These are phyloP conservation scores for Pantala flavescens DNA, from an alignment of 1,140 invertebrate genomes.

Conservation along the genomic window DNA sequence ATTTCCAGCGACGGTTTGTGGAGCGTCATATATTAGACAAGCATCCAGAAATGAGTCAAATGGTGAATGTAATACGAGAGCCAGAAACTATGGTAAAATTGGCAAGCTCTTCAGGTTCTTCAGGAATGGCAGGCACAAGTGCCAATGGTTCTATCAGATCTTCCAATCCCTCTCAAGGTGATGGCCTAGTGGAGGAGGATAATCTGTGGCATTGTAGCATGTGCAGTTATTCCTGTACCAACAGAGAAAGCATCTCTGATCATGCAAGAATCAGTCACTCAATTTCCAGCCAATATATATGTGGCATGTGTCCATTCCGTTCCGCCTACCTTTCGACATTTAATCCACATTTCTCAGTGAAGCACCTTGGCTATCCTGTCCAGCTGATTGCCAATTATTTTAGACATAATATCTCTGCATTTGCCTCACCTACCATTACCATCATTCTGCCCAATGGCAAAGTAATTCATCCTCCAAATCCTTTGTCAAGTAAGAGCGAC, in stretches of 20 bases:
- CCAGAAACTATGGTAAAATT: conserved; percentile 30
- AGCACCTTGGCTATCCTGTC: conserved; percentile 35
- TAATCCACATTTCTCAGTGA: conserved; percentile 42
- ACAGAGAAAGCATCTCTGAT: conserved; percentile 44
- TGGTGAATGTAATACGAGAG: conserved; percentile 45
- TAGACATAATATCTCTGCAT: neutral
- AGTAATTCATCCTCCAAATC: neutral
- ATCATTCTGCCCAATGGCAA: neutral
- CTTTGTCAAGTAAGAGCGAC: conserved; percentile 9
- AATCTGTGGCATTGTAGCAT: conserved; percentile 60
- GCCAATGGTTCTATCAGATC: neutral
- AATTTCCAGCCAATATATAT: conserved; percentile 54
- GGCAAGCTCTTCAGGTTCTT: conserved; percentile 19
- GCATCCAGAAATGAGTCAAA: conserved; percentile 43
- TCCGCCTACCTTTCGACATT: conserved; percentile 43
- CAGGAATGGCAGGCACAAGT: conserved; percentile 14
- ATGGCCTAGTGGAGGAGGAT: conserved; percentile 21
- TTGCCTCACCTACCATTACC: neutral
- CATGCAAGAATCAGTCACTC: conserved; percentile 47
- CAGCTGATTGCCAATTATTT: neutral
- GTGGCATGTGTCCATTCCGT: conserved; percentile 47
- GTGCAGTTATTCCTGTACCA: conserved; percentile 48
- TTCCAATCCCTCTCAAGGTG: conserved; percentile 22
- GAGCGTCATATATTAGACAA: conserved; percentile 53
- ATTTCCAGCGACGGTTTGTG: conserved; percentile 43